Evolutionary conservation across 2,113 vertebrate genomes (phyloP).

Genomic region (pig (Sus scrofa)): DNA sequence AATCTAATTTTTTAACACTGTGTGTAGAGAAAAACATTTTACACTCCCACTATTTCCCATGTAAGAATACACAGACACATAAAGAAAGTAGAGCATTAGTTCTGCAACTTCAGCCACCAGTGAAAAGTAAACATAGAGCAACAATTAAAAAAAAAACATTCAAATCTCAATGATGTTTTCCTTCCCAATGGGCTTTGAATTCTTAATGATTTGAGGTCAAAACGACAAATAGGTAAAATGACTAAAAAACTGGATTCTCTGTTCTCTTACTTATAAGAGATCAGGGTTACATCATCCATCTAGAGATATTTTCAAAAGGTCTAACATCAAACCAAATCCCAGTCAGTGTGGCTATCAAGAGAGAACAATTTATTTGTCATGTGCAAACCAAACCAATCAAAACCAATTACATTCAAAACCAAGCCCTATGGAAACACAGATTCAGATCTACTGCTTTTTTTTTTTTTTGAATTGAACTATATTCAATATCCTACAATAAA

Average conservation of each 20-base stretch:
- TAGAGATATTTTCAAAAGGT: not conserved
- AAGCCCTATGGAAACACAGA: not conserved
- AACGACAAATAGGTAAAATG: not conserved
- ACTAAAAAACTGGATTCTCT: not conserved
- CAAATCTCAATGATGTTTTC: not conserved
- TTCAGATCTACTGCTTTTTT: too few species aligned
- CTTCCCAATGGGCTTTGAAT: not conserved
- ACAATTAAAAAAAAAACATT: not conserved
- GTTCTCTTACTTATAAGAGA: not conserved
- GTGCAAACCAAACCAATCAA: not conserved
- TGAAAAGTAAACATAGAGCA: not conserved
- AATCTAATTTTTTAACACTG: not conserved
- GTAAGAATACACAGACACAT: accelerated
- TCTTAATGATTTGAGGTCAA: not conserved
- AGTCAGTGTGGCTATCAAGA: not conserved
- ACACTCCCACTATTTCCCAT: not conserved
- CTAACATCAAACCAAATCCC: not conserved
- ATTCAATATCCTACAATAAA: too few species aligned
- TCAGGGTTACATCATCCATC: not conserved
- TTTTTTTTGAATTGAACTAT: too few species aligned
- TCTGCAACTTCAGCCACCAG: not conserved
- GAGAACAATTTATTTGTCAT: not conserved
- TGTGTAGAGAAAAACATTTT: not conserved
- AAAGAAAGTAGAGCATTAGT: not conserved
- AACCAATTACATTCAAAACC: not conserved